Base-by-base conservation (phyloP, 2,797 vertebrate species). In the Sparidentex hasta region DNA sequence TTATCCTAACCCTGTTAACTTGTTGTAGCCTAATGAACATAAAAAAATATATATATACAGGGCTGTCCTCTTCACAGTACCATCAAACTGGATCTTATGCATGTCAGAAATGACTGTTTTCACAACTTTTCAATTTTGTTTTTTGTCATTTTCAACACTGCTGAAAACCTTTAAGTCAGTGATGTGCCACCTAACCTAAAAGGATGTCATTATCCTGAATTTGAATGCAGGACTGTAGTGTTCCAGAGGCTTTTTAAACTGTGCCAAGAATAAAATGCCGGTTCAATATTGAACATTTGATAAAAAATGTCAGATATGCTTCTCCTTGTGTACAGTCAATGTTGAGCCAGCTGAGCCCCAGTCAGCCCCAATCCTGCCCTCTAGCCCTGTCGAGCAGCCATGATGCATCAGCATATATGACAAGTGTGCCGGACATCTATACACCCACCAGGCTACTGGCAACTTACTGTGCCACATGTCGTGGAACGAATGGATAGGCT, bases 371-470 rank as follows among this genome's bases (percentile, higher is more conserved):
- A 23, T 46, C n/a, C 73, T 70, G 56, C 57, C 70, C 76, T 12
- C 38, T 56, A 59, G 81, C 70, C 65, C 20, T n/a, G 56, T 46
- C 3, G 18, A 76, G 73, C 54, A 76, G 74, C 77, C 51, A 46
- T 41, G 61, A 83, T 55, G 65, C 82, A 87, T 87, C 57, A 76
- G 70, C 23, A 58, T 79, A 69, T 78, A 78, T 72, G 77, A 85
- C 68, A 80, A 80, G 85, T 29, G 65, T 67, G 74, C 75, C 20
- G 46, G 70, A 65, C 58, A 3, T 57, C 71, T 64, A 51, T 33
- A 21, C 33, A 50, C 67, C 68, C 81, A 65, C 70, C 58, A 41
- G 58, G 71, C 74, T n/a, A 38, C 80, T 61, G 71, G 76, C 65
- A 43, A 44, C 71, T 65, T n/a, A 51, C 59, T 72, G 74, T 48